These are phyloP conservation scores for Anthoscopus minutus DNA, from an alignment of 2,113 vertebrate species.

Conservation along the genomic window DNA sequence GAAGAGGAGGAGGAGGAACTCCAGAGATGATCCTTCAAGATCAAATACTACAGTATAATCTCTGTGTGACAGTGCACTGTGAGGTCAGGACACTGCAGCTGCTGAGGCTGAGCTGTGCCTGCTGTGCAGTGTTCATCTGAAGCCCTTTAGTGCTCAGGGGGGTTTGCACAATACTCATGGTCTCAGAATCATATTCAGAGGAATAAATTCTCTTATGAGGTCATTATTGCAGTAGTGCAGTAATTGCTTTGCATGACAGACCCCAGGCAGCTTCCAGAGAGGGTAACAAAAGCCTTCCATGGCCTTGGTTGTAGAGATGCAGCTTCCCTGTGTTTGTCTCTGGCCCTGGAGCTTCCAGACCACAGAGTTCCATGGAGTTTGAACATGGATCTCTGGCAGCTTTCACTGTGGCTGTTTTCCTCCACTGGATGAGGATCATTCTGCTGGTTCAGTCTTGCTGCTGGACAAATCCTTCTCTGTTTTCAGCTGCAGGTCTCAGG, in stretches of 20 bases:
- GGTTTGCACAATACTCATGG: background rate
- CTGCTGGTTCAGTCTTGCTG: background rate
- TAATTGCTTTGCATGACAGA: background rate
- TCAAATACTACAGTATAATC: background rate
- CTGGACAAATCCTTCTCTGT: background rate
- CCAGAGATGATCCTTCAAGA: background rate
- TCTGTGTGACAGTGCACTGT: background rate
- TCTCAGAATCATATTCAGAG: background rate
- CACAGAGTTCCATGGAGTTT: fast-evolving
- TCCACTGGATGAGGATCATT: background rate
- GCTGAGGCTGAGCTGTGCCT: background rate
- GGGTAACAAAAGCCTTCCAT: background rate
- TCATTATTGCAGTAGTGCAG: background rate
- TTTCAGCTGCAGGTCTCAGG: slow-evolving; percentile 72
- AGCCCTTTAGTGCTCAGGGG: background rate
- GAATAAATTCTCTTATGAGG: background rate
- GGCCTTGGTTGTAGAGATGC: background rate
- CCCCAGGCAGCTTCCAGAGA: background rate
- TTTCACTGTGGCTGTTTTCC: background rate
- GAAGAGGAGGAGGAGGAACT: background rate
- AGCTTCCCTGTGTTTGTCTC: background rate
- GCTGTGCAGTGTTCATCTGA: background rate
- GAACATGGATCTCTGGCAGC: background rate
- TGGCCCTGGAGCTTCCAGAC: background rate
- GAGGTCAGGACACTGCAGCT: background rate